Evolutionary conservation across 2,797 vertebrate genomes (phyloP).

Genomic region (Buphagus erythrorhynchus): DNA sequence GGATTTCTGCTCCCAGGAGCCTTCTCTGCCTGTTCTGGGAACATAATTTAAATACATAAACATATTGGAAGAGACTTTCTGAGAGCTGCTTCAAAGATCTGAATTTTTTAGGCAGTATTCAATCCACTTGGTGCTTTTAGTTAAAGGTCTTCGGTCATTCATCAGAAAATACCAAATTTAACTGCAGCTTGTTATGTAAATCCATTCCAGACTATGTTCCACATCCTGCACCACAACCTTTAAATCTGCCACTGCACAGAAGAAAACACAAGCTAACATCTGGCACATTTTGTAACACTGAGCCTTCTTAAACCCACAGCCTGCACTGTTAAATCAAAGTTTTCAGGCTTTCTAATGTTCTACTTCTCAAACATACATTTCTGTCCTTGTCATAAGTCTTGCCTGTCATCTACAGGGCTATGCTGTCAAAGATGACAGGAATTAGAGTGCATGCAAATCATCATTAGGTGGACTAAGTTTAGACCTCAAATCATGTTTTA

Average conservation of each 20-base stretch:
- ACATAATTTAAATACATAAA: neutral
- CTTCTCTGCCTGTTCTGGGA: neutral
- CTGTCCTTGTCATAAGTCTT: neutral
- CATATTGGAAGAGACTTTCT: neutral
- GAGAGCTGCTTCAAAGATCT: neutral
- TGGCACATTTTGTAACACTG: neutral
- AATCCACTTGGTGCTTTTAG: neutral
- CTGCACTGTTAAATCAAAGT: neutral
- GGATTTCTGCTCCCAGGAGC: neutral
- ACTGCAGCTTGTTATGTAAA: constrained; percentile 15
- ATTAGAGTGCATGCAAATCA: neutral
- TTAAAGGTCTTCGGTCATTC: neutral
- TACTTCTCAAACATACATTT: neutral
- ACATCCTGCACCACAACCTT: neutral
- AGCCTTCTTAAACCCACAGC: neutral
- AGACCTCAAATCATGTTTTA: neutral
- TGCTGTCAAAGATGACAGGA: neutral
- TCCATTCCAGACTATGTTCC: neutral
- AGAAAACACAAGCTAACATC: neutral
- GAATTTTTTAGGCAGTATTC: neutral
- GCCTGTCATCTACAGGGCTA: neutral
- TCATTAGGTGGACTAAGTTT: neutral
- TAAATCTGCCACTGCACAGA: neutral
- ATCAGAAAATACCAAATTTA: constrained; percentile 7
- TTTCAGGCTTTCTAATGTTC: neutral